Evolutionary conservation across 2,888 invertebrate species (phyloP), one percentile per base, ranked within the genome.

Genomic region (Zygogramma bicolorata): DNA sequence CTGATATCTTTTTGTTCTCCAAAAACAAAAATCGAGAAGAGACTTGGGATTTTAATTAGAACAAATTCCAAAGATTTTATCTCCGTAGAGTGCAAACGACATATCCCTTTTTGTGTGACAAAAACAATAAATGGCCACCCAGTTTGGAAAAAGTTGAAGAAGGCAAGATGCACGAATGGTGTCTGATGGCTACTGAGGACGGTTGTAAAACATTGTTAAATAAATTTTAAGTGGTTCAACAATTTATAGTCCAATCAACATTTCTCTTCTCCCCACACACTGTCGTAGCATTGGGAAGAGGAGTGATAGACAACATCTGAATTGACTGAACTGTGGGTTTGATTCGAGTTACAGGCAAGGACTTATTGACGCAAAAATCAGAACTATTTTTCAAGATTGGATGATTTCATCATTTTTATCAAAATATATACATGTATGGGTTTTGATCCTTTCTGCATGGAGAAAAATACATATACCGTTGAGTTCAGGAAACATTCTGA

Each of bases 221-320:
- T 82, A 79, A 81, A 82, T 82, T n/a, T 82, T 80, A 77, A 75
- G 69, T 71, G 77, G 73, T 69, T 65, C 67, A 68, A 70, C 77
- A 80, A 83, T 83, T 83, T 83, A 83, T 82, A 68, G 77, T 79
- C 84, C 83, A 84, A 84, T 84, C 83, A 84, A 84, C 83, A 84
- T 84, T 82, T 84, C 81, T 84, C 66, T 76, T 63, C 73, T 76
- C 72, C 71, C 71, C 71, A 65, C 7, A 31, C 72, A 72, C 25
- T 46, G 61, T 60, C 65, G 72, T 60, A 60, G 18, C 31, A 60
- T 46, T n/a, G 34, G n/a, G 7, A 59, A 60, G 25, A 31, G 13
- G 8, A 61, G 4, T 3, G 15, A 20, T 60, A 10, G 8, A 13
- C 13, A 29, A n/a, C n/a, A n/a, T n/a, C n/a, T n/a, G n/a, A n/a